Evolutionary conservation across 2,797 vertebrate species (phyloP).

Genomic region (Lacerta agilis): DNA sequence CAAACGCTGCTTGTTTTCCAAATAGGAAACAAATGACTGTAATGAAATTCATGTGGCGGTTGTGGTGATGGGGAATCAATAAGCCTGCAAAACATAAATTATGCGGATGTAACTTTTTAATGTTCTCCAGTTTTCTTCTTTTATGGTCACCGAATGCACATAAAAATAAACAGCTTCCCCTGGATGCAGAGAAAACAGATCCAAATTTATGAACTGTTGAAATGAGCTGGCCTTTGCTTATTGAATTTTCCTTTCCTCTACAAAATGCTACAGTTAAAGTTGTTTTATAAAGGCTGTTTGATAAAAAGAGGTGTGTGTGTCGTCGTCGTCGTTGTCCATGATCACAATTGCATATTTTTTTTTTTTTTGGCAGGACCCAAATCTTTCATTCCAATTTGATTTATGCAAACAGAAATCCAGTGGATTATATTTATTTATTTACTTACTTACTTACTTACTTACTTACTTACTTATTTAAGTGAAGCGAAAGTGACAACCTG

Average conservation of each 20-base stretch:
- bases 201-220: slow-evolving; percentile 9
- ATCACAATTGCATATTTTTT: too few species aligned
- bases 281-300: neutral
- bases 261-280: neutral
- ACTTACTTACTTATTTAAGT: too few species aligned
- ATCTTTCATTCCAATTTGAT: neutral
- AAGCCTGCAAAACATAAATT: slow-evolving; percentile 54
- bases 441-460: too few species aligned
- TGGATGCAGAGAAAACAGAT: slow-evolving; percentile 44
- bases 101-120: slow-evolving; percentile 58
- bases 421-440: neutral
- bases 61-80: slow-evolving; percentile 55
- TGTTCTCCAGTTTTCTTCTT: slow-evolving; percentile 39
- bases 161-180: slow-evolving; percentile 36
- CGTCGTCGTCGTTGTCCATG: neutral
- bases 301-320: neutral
- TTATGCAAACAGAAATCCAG: neutral
- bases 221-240: slow-evolving; percentile 34
- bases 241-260: slow-evolving; percentile 11
- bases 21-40: slow-evolving; percentile 54
- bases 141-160: slow-evolving; percentile 47
- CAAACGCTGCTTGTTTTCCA: slow-evolving; percentile 43
- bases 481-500: neutral
- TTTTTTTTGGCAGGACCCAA: neutral
- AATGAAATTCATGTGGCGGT: slow-evolving; percentile 38